Base-by-base conservation (phyloP, 2,797 vertebrate species). In the Molothrus ater region DNA sequence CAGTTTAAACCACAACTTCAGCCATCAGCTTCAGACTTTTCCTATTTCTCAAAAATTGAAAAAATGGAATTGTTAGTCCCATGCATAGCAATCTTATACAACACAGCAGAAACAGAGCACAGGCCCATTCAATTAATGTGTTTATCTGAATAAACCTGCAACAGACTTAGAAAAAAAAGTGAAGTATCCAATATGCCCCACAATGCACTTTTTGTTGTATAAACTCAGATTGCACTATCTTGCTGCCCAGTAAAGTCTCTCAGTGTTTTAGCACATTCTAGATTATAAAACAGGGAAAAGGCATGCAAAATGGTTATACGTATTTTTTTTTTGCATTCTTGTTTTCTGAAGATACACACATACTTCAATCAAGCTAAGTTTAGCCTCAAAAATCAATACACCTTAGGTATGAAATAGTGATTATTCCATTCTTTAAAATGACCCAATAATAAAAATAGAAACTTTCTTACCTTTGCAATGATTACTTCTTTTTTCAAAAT, bases 401-500 rank as follows among this genome's bases (percentile, higher is more conserved):
- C 8, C 13, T 80, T 48, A 59, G 5, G 5, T 31, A 76, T 28
- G 53, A 70, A 32, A 83, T 25, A 80, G 3, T 48, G 34, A 88
- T 66, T 51, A 88, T 43, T 86, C 45, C 13, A 83, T 17, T 66
- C 47, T 48, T 57, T 8, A 17, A 86, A 86, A 81, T 65, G 40
- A 66, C 8, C 4, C 45, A 87, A 29, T 38, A 89, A 51, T 80
- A 69, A 64, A 93, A 87, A 43, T 68, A 36, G 2, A 90, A 38
- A 9, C 7, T 60, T 70, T 66, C 83, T 96, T 98, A 99, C 99
- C 99, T 99, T 99, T 96, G 99, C 99, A 96, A 99, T 99, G 97
- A 99, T 99, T 76, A 99, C 99, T 98, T 99, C 99, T 97, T 99
- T 99, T 97, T 99, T 99, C 91, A 99, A 98, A 97, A 99, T 99